Evolutionary conservation across 1,140 invertebrate species (phyloP).

Genomic region (Arctopsyche grandis): DNA sequence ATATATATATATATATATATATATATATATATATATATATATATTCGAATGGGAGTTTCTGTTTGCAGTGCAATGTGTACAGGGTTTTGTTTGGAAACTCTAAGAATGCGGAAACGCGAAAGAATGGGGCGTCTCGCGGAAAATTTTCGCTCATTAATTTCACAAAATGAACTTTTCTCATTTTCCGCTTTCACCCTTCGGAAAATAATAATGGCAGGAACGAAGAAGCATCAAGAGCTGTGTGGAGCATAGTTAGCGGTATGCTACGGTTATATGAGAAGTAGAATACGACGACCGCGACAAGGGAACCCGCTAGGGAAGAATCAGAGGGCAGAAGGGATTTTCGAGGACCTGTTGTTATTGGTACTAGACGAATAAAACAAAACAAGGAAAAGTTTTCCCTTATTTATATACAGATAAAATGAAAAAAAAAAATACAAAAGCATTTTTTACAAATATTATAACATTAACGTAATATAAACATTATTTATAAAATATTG

Average conservation of each 20-base stretch:
- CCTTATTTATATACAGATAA: neutral
- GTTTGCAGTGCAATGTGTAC: neutral
- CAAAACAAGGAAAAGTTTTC: conserved; percentile 25
- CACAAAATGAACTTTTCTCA: conserved; percentile 51
- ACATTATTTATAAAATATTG: too few species aligned
- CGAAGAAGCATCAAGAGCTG: conserved; percentile 22
- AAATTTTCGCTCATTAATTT: conserved; percentile 51
- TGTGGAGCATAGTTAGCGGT: neutral
- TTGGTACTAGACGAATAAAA: conserved; percentile 17
- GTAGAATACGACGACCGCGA: too few species aligned
- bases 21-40: too few species aligned
- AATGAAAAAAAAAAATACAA: too few species aligned
- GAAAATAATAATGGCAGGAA: conserved; percentile 34
- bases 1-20: too few species aligned
- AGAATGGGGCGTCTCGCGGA: conserved; percentile 39
- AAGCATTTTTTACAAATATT: too few species aligned
- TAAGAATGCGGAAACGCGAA: conserved; percentile 42
- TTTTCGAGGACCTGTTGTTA: conserved; percentile 33
- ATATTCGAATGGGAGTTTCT: too few species aligned
- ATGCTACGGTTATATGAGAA: too few species aligned
- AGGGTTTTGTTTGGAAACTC: conserved; percentile 8
- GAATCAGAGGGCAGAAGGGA: conserved; percentile 2
- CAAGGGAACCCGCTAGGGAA: neutral
- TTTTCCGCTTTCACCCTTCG: conserved; percentile 46
- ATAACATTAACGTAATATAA: too few species aligned